Evolutionary conservation across 2,113 vertebrate species (phyloP).

Genomic region (Brachyistius frenatus): DNA sequence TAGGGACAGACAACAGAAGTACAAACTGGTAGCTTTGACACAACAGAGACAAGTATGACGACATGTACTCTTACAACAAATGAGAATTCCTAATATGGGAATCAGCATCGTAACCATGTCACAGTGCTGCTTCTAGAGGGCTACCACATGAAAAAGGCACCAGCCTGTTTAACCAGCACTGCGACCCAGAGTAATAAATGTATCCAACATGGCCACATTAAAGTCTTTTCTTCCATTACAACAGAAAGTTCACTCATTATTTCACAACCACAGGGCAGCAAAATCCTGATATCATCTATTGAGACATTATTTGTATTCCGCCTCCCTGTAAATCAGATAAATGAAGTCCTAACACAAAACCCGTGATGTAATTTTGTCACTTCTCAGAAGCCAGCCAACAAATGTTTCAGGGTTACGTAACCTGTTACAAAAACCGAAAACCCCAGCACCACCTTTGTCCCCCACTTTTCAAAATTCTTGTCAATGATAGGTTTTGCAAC

Average conservation of each 20-base stretch:
- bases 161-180: constrained; percentile 9
- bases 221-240: constrained; percentile 6
- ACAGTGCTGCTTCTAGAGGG: constrained; percentile 20
- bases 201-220: background rate
- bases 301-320: constrained; percentile 5
- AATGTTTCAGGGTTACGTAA: background rate
- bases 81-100: constrained; percentile 26
- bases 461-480: constrained; percentile 10
- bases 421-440: constrained; percentile 21
- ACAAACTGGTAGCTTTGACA: constrained; percentile 15
- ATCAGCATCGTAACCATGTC: constrained; percentile 26
- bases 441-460: background rate
- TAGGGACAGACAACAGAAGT: background rate
- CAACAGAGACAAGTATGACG: background rate
- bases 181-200: background rate
- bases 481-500: background rate
- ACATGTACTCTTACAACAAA: background rate
- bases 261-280: constrained; percentile 20
- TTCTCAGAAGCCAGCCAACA: constrained; percentile 43
- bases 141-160: constrained; percentile 33
- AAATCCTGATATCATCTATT: constrained; percentile 12
- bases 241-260: constrained; percentile 28
- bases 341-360: constrained; percentile 24
- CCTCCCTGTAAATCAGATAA: constrained; percentile 47
- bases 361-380: constrained; percentile 48